Percentiles rank a stretch among this genome's conserved stretches.
Evolutionary conservation across 2,888 invertebrate genomes (phyloP).

Genomic region (Agrochola lota): DNA sequence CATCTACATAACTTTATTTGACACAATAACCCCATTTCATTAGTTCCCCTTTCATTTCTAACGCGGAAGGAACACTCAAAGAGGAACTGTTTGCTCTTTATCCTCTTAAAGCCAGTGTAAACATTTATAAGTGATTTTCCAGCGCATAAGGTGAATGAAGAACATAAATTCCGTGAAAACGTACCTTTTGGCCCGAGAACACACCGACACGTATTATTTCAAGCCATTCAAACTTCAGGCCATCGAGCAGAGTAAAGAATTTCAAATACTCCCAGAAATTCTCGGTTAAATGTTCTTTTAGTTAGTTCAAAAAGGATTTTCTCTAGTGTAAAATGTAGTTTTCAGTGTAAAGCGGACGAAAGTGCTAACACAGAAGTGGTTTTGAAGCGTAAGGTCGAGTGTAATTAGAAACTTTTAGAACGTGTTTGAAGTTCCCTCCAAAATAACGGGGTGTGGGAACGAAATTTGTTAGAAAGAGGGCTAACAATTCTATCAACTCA

Average conservation of each 20-base stretch:
- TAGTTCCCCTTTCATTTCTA: constrained; percentile 14
- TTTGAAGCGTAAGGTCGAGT: constrained; percentile 4
- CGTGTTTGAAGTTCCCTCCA: neutral
- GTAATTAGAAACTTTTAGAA: constrained; percentile 21
- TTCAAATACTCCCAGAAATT: neutral
- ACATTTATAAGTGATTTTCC: constrained; percentile 39
- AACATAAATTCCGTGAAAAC: constrained; percentile 41
- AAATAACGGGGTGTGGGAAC: neutral
- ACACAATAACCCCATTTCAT: constrained; percentile 27
- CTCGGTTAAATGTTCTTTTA: constrained; percentile 22
- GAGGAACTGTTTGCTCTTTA: constrained; percentile 27
- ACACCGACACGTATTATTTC: constrained; percentile 37
- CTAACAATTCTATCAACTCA: too few relatives aligned
- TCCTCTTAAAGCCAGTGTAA: constrained; percentile 27
- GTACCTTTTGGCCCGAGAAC: constrained; percentile 35
- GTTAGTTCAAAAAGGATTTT: constrained; percentile 34
- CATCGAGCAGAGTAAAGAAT: constrained; percentile 12
- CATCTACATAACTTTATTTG: constrained; percentile 5
- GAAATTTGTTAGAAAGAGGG: too few relatives aligned
- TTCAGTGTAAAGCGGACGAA: constrained; percentile 29
- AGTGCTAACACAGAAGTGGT: constrained; percentile 40
- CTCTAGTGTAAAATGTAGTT: constrained; percentile 45
- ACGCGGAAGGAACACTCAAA: constrained; percentile 19
- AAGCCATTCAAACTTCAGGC: constrained; percentile 29
- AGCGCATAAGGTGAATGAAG: constrained; percentile 24